Conservation (phyloP, 2,797 vertebrate genomes). For the Sebastiscus albofasciatus region DNA sequence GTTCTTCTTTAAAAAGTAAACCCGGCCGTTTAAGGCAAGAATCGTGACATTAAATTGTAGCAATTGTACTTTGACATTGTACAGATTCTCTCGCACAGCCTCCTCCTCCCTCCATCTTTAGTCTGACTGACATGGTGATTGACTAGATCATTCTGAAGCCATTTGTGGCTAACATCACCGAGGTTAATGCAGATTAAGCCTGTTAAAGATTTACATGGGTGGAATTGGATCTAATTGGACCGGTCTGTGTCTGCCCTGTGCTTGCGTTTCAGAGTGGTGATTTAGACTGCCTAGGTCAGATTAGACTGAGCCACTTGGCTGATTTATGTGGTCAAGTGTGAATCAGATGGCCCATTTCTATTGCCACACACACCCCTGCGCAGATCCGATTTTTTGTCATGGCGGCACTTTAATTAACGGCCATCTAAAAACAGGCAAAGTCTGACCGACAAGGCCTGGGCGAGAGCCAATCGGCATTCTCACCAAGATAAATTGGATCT, state of each 20-base stretch:
- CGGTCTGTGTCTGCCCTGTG: conserved; percentile 54
- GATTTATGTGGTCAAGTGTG: conserved; percentile 81
- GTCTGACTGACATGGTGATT: conserved; percentile 63
- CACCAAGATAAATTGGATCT: conserved; percentile 85
- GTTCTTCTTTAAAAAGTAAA: neutral
- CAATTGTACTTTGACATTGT: conserved; percentile 18
- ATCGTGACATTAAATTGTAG: conserved; percentile 8
- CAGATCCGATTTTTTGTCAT: conserved; percentile 81
- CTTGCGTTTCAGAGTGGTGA: conserved; percentile 65
- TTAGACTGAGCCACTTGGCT: conserved; percentile 69
- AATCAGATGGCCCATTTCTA: conserved; percentile 76
- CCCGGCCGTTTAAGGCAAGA: neutral
- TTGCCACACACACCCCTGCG: conserved; percentile 74
- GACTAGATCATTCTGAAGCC: conserved; percentile 71
- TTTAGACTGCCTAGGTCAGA: conserved; percentile 71
- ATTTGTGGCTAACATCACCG: conserved; percentile 71
- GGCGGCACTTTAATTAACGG: conserved; percentile 83
- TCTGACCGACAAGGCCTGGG: conserved; percentile 82
- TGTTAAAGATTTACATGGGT: conserved; percentile 75
- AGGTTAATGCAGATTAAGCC: conserved; percentile 77
- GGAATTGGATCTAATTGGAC: conserved; percentile 67
- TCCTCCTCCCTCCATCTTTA: conserved; percentile 17
- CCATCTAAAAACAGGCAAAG: conserved; percentile 84
- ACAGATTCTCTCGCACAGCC: conserved; percentile 9
- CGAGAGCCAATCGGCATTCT: conserved; percentile 81